Percentiles rank a stretch among this genome's conserved stretches.
Evolutionary conservation across 2,113 vertebrate genomes (phyloP).

Genomic region (Hucho hucho): DNA sequence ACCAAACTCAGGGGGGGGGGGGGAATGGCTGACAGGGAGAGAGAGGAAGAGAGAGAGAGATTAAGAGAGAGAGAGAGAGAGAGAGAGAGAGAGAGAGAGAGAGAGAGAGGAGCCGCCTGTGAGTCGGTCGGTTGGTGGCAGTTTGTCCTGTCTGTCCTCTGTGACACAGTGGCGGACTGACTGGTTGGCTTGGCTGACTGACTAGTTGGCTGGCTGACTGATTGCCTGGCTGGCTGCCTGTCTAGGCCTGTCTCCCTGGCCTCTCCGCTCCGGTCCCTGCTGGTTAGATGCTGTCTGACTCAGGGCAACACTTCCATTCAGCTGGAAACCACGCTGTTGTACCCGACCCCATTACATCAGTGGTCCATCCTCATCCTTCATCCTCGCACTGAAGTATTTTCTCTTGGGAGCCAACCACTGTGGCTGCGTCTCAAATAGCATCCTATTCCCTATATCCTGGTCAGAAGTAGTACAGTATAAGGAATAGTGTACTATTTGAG

Average conservation of each 20-base stretch:
- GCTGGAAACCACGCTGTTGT: slow-evolving; percentile 63
- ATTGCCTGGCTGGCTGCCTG: slow-evolving; percentile 47
- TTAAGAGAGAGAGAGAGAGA: not conserved
- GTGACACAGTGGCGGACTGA: slow-evolving; percentile 40
- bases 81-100: slow-evolving; percentile 15
- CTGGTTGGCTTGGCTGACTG: slow-evolving; percentile 50
- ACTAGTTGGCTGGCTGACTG: slow-evolving; percentile 38
- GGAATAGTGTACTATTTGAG: too few relatives aligned
- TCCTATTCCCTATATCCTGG: too few relatives aligned
- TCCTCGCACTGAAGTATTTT: too few relatives aligned
- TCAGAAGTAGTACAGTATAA: too few relatives aligned
- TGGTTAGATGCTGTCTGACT: slow-evolving; percentile 66
- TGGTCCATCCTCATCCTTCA: too few relatives aligned
- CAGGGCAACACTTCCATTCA: slow-evolving; percentile 9
- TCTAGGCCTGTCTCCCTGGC: slow-evolving; percentile 60
- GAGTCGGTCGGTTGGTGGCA: slow-evolving; percentile 29
- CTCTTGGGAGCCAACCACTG: too few relatives aligned
- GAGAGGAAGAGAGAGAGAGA: slow-evolving; percentile 13
- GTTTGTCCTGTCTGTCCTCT: slow-evolving; percentile 59
- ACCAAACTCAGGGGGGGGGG: slow-evolving; percentile 17
- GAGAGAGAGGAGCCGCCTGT: slow-evolving; percentile 20
- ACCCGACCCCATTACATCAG: slow-evolving; percentile 11
- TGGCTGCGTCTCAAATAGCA: too few relatives aligned
- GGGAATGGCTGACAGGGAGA: not conserved
- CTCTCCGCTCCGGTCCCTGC: slow-evolving; percentile 36